Percentiles rank a stretch among this genome's conserved stretches.
Conservation (phyloP, 2,113 vertebrate genomes). For the Gymnorhina tibicen region DNA sequence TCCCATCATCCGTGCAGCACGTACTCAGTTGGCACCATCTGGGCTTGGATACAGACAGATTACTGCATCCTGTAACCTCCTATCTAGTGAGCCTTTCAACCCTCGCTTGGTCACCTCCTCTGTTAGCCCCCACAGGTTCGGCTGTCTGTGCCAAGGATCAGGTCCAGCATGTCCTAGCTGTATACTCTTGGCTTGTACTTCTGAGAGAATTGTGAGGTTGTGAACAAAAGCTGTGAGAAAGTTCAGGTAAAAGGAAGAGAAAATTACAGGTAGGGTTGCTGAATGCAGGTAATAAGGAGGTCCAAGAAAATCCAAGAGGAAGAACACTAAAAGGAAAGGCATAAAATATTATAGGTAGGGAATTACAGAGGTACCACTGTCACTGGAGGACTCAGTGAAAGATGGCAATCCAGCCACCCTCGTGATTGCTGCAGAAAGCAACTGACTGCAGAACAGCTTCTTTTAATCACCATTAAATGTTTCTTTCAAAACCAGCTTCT, state of each 20-base stretch:
- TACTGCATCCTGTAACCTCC: neutral
- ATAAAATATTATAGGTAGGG: neutral
- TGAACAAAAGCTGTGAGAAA: neutral
- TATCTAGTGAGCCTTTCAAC: neutral
- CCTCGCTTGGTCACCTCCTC: neutral
- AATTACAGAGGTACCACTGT: neutral
- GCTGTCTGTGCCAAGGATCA: neutral
- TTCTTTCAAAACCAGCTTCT: neutral
- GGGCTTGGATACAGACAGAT: neutral
- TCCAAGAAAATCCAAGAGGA: neutral
- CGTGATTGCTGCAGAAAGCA: neutral
- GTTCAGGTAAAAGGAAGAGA: neutral
- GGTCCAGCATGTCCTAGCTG: neutral
- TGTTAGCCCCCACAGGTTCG: neutral
- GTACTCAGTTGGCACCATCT: neutral
- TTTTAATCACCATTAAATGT: neutral
- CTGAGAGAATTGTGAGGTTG: neutral
- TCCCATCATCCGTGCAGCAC: neutral
- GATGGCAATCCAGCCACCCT: neutral
- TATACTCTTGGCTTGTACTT: neutral
- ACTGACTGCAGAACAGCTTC: neutral
- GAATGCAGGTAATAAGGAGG: neutral
- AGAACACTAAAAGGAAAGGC: neutral
- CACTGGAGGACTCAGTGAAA: neutral
- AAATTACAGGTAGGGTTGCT: neutral